Base-by-base conservation (phyloP, 2,113 vertebrate genomes). In the Tiliqua scincoides region DNA sequence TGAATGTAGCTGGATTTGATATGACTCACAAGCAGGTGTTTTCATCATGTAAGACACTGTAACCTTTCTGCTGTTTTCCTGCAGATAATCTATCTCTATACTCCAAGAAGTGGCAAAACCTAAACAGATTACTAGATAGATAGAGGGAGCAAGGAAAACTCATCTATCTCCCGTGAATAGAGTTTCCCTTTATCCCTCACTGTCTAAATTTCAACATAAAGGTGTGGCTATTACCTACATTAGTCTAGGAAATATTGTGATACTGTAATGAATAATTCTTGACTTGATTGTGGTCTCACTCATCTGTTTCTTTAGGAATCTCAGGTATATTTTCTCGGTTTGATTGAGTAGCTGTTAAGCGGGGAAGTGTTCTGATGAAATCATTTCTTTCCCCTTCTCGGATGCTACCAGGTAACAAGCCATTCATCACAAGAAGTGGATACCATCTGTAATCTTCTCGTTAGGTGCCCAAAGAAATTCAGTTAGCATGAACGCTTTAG, bases 331-430 rank as follows among this genome's bases (percentile, higher is more conserved):
- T 91, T 90, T 89, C 91, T 93, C 77, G 89, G 2, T 90, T 90
- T 90, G 70, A 80, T n/a, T 77, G 86, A 91, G 70, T 87, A 90
- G 70, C 80, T 92, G 65, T 85, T 89, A 93, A 89, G 76, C 81
- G n/a, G 6, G 85, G 75, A 88, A 81, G 35, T 74, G 57, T 77
- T 93, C 62, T 91, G 40, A 87, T 57, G 61, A 87, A 89, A 91
- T 82, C 88, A 85, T 83, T 88, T 88, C 79, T 86, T 68, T 54
- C 23, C 79, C 88, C 72, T 30, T 88, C 67, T 92, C 65, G 89
- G 52, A 86, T 82, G n/a, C 37, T 63, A 88, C 59, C 27, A 93
- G 75, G 75, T 81, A 93, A 80, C 83, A 37, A 85, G 79, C 40
- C 77, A 88, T 82, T 94, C 91, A 59, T 91, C 61, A 65, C 86